Evolutionary conservation across 2,888 invertebrate genomes (phyloP).

Genomic region (Cylloceria caligata): DNA sequence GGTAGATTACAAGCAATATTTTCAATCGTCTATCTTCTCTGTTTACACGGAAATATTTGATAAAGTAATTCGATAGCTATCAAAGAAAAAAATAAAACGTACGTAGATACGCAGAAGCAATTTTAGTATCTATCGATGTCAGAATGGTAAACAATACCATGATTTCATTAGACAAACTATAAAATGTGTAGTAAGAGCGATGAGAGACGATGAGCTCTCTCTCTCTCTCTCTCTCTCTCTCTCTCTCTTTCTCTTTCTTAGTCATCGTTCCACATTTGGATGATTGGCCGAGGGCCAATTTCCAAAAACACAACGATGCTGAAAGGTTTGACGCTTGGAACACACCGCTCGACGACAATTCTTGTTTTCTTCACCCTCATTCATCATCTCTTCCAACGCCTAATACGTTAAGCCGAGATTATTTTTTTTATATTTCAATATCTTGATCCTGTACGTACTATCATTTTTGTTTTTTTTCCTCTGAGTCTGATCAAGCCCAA

Average conservation of each 20-base stretch:
- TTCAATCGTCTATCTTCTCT: neutral
- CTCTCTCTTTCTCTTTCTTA: conserved; percentile 70
- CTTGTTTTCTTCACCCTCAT: conserved; percentile 23
- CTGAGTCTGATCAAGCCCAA: too few relatives aligned
- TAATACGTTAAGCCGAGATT: neutral
- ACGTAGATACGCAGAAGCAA: conserved; percentile 2
- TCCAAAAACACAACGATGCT: conserved; percentile 71
- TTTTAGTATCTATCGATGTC: conserved; percentile 9
- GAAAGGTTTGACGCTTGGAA: conserved; percentile 55
- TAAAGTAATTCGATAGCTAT: conserved; percentile 5
- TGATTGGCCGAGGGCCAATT: conserved; percentile 78
- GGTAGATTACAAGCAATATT: too few relatives aligned
- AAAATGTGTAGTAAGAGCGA: conserved; percentile 33
- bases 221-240: neutral
- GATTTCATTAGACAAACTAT: conserved; percentile 32
- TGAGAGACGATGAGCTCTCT: conserved; percentile 69
- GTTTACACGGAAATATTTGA: neutral
- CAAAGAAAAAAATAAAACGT: neutral
- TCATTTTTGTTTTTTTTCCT: too few relatives aligned
- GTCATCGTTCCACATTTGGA: conserved; percentile 79
- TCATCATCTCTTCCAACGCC: conserved; percentile 9
- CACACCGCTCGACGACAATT: conserved; percentile 17
- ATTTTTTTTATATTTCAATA: too few relatives aligned
- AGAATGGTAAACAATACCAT: conserved; percentile 45
- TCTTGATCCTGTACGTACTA: too few relatives aligned